Evolutionary conservation across 2,888 invertebrate genomes (phyloP), one percentile per base, ranked within the genome.

Genomic region (Amiota mariae): DNA sequence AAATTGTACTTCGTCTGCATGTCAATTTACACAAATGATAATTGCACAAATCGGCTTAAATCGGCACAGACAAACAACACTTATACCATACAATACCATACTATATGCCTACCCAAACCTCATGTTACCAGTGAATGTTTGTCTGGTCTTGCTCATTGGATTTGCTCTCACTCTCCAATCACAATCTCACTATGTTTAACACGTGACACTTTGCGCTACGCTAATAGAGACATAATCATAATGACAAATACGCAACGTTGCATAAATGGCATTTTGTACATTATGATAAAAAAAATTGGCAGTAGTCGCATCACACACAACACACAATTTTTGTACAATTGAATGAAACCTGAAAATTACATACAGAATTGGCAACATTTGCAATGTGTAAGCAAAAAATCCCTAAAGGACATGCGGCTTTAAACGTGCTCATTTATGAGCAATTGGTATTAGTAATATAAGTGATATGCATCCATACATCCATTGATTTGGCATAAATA

Each of bases 41-140:
- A 88, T 87, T 87, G 83, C 81, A 79, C 80, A 86, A 87, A 87
- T 85, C 87, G 85, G 88, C 85, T 87, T 87, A 87, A 87, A 80
- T 72, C 73, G 71, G 76, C 78, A 81, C 78, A 75, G 77, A 54
- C 59, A 36, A 66, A 59, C 8, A 54, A 68, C 24, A 51, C 67
- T 46, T 46, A 46, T 2, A 67, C n/a, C n/a, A n/a, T n/a, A n/a
- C n/a, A n/a, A n/a, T n/a, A n/a, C n/a, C n/a, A n/a, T n/a, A n/a
- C n/a, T 67, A 13, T 20, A 67, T 20, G 13, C 66, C 10, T 47
- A 67, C 20, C 20, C 66, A 67, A 49, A 48, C 49, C 20, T 20
- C 2, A 36, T 36, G 36, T 36, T 2, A 36, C 36, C 36, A 36
- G 36, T 36, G 4, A 6, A 36, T 36, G 46, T 36, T 36, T 36